Evolutionary conservation across 2,888 invertebrate species (phyloP).

Genomic region (Dryadula phaetusa): DNA sequence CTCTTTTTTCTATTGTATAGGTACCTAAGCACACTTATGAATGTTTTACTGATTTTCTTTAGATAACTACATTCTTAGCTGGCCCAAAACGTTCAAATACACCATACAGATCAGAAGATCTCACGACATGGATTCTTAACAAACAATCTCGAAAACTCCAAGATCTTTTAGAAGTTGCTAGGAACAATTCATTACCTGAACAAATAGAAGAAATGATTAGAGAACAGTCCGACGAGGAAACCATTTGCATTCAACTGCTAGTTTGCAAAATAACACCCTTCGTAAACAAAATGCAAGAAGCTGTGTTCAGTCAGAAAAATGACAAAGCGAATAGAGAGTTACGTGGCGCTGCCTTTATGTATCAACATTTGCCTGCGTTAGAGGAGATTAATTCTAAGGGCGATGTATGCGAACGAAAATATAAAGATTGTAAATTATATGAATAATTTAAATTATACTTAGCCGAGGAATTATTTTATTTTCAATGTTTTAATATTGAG

Average conservation of each 20-base stretch:
- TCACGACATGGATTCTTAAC: constrained; percentile 84
- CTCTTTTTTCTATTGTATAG: no score
- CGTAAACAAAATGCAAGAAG: constrained; percentile 90
- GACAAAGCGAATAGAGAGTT: constrained; percentile 58
- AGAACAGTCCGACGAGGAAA: constrained; percentile 83
- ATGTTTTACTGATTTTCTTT: constrained; percentile 48
- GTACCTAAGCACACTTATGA: neutral
- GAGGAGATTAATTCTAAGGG: constrained; percentile 85
- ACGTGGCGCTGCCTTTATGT: constrained; percentile 75
- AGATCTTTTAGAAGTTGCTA: constrained; percentile 84
- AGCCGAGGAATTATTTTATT: neutral
- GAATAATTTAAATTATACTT: constrained; percentile 49
- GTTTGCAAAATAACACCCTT: constrained; percentile 92
- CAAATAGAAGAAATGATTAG: constrained; percentile 85
- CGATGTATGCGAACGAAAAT: constrained; percentile 86
- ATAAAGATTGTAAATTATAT: constrained; percentile 77
- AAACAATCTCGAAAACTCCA: constrained; percentile 84
- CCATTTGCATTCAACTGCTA: constrained; percentile 88
- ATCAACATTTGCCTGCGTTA: constrained; percentile 85
- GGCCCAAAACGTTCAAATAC: constrained; percentile 64
- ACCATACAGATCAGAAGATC: constrained; percentile 64
- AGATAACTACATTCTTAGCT: constrained; percentile 85
- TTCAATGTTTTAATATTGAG: neutral
- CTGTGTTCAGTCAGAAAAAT: constrained; percentile 78
- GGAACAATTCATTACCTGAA: constrained; percentile 85